Evolutionary conservation across 92 coral and sea anemone species (phyloP).

Genomic region (Bergia puertoricense): DNA sequence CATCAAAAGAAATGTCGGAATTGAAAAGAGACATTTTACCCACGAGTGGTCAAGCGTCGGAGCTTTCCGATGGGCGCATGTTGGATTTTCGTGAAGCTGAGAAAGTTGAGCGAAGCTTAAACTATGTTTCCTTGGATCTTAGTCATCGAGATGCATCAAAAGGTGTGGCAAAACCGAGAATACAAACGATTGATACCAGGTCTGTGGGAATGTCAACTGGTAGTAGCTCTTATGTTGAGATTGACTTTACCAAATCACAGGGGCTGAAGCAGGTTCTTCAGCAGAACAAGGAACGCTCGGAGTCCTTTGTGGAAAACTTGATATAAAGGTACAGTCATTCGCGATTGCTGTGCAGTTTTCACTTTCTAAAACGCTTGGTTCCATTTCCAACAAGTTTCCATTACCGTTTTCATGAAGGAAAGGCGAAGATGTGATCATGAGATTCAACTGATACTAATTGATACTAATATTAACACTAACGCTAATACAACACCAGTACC

Average conservation of each 20-base stretch:
- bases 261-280: conserved; percentile 74
- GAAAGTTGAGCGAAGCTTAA: background rate
- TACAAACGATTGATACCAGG: conserved; percentile 46
- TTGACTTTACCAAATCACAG: conserved; percentile 87
- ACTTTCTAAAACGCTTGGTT: no score
- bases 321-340: background rate
- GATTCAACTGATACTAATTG: no score
- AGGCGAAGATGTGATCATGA: no score
- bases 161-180: background rate
- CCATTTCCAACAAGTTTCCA: no score
- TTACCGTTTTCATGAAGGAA: no score
- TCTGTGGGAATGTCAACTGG: conserved; percentile 58
- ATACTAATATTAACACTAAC: no score
- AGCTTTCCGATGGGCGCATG: background rate
- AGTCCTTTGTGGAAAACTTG: conserved; percentile 21
- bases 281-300: conserved; percentile 53
- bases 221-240: conserved; percentile 60
- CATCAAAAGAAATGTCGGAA: background rate
- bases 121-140: conserved; percentile 42
- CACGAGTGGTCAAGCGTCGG: background rate
- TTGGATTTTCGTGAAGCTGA: conserved; percentile 1
- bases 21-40: background rate
- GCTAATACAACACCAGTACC: no score
- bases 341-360: background rate
- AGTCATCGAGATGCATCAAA: background rate